Percentiles rank a stretch among this genome's conserved stretches.
Conservation (phyloP, 2,888 invertebrate species). For the Latheticus oryzae region DNA sequence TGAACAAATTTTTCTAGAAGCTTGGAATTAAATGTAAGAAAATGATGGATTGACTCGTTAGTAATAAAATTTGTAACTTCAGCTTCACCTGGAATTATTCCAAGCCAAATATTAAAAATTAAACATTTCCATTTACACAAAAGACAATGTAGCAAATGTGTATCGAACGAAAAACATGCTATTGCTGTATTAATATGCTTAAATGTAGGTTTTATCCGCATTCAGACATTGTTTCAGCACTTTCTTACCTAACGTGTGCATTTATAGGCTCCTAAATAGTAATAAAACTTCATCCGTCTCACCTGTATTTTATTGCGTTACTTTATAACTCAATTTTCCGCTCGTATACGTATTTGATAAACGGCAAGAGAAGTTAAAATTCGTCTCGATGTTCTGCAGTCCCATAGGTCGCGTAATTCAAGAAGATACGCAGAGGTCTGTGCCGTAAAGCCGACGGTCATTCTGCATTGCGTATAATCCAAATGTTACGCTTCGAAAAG, state of each 20-base stretch:
- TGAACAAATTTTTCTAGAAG: neutral
- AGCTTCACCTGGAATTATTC: no score
- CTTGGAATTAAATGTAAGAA: neutral
- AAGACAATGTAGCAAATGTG: neutral
- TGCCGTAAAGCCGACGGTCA: slow-evolving; percentile 30
- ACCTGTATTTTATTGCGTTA: slow-evolving; percentile 40
- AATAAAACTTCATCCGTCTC: slow-evolving; percentile 30
- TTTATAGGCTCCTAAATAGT: slow-evolving; percentile 12
- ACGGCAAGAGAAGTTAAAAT: slow-evolving; percentile 40
- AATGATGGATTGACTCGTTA: slow-evolving; percentile 11
- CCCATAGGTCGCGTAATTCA: slow-evolving; percentile 41
- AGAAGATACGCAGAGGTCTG: slow-evolving; percentile 34
- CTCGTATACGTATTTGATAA: slow-evolving; percentile 42
- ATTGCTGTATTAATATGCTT: no score
- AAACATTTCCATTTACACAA: neutral
- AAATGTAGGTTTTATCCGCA: no score
- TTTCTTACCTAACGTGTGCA: slow-evolving; percentile 17
- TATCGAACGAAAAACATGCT: no score
- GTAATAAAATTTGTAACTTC: neutral
- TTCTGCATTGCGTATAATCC: slow-evolving; percentile 36
- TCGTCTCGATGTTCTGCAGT: slow-evolving; percentile 36
- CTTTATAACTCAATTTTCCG: slow-evolving; percentile 43
- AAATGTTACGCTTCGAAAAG: slow-evolving; percentile 27
- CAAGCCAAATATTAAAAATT: no score
- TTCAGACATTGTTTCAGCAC: no score